These are phyloP conservation scores for Pachydiplax longipennis DNA, from an alignment of 2,888 invertebrate species.

Conservation along the genomic window DNA sequence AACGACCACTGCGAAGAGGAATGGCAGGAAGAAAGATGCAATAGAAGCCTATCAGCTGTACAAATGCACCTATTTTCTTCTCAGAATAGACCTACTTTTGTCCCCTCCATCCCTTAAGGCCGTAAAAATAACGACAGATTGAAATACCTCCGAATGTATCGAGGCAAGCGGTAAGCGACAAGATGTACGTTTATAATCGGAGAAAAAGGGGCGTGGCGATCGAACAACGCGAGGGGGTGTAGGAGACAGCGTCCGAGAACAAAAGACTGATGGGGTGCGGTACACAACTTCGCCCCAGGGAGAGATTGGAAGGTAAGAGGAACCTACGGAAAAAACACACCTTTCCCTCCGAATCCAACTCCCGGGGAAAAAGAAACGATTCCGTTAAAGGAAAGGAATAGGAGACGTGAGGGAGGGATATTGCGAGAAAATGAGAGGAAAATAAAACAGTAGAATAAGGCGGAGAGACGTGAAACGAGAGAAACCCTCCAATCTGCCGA, in stretches of 20 bases:
- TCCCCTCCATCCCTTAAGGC: not conserved
- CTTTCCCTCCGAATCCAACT: not conserved
- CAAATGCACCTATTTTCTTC: not conserved
- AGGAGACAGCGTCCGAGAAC: not conserved
- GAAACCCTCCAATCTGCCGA: constrained; percentile 42
- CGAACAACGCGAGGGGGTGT: not conserved
- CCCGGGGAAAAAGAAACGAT: not conserved
- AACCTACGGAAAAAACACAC: not conserved
- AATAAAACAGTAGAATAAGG: not conserved
- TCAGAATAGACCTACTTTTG: not conserved
- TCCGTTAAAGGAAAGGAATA: not conserved
- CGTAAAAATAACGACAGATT: not conserved
- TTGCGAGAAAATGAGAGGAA: not conserved
- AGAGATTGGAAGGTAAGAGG: not conserved
- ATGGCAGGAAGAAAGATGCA: not conserved
- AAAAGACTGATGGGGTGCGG: not conserved
- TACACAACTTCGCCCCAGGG: not conserved
- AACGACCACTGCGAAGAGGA: not conserved
- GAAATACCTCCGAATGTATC: not conserved
- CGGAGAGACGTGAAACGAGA: not conserved
- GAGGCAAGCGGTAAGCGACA: not conserved
- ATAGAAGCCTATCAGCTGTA: not conserved
- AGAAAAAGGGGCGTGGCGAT: not conserved
- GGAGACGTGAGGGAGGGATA: not conserved
- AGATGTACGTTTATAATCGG: not conserved